phyloP scores from a whole-genome alignment of 2,888 invertebrate genomes.

The Ommatoiulus sabulosus region DNA sequence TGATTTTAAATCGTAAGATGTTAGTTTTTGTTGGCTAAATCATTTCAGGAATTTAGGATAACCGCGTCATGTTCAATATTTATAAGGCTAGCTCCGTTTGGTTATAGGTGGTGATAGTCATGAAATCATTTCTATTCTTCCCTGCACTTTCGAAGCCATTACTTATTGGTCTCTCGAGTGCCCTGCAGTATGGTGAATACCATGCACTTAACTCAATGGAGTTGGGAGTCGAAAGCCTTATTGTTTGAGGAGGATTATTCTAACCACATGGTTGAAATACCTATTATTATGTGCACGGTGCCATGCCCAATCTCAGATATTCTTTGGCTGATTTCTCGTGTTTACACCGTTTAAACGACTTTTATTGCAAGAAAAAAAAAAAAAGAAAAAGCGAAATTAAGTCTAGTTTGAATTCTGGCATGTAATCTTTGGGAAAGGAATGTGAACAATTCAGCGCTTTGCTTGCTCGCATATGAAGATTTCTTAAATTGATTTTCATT shows the following conservation, averaged over 20 bases:
- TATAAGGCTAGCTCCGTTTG: neutral
- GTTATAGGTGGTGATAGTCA: neutral
- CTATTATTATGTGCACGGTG: neutral
- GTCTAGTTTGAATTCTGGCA: neutral
- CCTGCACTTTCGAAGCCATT: neutral
- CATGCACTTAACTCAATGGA: conserved; percentile 12
- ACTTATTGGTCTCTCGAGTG: conserved; percentile 14
- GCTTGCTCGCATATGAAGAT: neutral
- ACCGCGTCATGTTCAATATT: neutral
- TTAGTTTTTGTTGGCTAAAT: too few relatives aligned
- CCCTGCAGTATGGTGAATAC: neutral
- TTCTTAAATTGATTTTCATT: neutral
- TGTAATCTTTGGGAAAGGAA: neutral
- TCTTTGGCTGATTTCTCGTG: neutral
- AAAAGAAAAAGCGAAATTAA: neutral
- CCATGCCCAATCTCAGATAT: neutral
- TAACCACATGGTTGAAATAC: conserved; percentile 8
- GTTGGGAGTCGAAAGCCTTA: neutral
- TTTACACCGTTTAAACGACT: neutral
- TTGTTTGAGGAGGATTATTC: conserved; percentile 5
- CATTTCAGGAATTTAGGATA: neutral
- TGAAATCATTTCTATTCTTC: conserved; percentile 22
- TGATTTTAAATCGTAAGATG: too few relatives aligned
- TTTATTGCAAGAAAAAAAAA: neutral
- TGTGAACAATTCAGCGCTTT: neutral